Evolutionary conservation across 2,888 invertebrate genomes (phyloP).

Genomic region (Dendrolimus houi): DNA sequence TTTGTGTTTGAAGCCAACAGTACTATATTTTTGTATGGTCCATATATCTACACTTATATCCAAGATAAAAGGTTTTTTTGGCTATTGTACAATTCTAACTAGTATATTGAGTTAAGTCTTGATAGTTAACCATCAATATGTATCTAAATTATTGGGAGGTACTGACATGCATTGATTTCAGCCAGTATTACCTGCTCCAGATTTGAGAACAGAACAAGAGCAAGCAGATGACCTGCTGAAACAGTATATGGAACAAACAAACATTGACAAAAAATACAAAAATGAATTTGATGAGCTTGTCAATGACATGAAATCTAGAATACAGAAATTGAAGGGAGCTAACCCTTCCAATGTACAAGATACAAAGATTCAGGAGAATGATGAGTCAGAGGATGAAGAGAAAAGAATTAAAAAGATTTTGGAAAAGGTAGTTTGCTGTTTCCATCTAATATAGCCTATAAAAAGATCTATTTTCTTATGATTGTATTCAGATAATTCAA

Average conservation of each 20-base stretch:
- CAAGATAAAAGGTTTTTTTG: too few relatives aligned
- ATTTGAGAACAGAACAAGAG: constrained; percentile 81
- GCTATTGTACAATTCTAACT: too few relatives aligned
- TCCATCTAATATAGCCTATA: too few relatives aligned
- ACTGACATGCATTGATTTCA: constrained; percentile 21
- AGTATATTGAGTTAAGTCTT: too few relatives aligned
- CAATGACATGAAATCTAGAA: constrained; percentile 43
- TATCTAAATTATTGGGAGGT: too few relatives aligned
- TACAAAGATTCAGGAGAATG: constrained; percentile 7
- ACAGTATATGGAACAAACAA: constrained; percentile 72
- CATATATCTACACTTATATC: too few relatives aligned
- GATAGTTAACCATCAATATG: too few relatives aligned
- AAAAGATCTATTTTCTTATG: neutral
- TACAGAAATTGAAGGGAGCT: constrained; percentile 42
- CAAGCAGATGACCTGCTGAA: constrained; percentile 83
- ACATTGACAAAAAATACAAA: constrained; percentile 59
- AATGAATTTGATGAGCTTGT: constrained; percentile 53
- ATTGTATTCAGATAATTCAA: constrained; percentile 2
- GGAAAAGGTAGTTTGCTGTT: constrained; percentile 38
- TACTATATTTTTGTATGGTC: too few relatives aligned
- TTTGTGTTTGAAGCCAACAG: too few relatives aligned
- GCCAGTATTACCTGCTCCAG: constrained; percentile 61
- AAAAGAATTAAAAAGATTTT: constrained; percentile 45
- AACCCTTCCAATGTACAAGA: constrained; percentile 8
- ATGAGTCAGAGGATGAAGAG: constrained; percentile 51